Evolutionary conservation across 2,113 vertebrate genomes (phyloP).

Genomic region (Ornithorhynchus anatinus): DNA sequence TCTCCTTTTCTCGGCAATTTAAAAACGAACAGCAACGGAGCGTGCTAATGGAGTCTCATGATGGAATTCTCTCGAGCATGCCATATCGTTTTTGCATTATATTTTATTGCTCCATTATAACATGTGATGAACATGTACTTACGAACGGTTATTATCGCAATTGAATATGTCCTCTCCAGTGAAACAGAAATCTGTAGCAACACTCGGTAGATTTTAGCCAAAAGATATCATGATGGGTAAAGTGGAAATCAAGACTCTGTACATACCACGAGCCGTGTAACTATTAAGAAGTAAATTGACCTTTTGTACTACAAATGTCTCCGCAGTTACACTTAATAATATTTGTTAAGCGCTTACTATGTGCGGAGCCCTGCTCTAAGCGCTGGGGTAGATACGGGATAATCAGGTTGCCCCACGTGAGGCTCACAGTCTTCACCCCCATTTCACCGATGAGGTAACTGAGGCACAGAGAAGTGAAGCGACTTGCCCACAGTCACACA

Average conservation of each 20-base stretch:
- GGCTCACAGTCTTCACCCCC: too few relatives aligned
- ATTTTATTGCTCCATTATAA: constrained; percentile 48
- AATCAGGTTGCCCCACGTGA: too few relatives aligned
- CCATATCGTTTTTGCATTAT: constrained; percentile 41
- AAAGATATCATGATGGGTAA: constrained; percentile 23
- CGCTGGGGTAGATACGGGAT: too few relatives aligned
- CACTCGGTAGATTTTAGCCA: constrained; percentile 1
- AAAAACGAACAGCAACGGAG: constrained; percentile 34
- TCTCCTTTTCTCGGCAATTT: neutral
- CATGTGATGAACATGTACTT: constrained; percentile 21
- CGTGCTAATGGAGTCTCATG: constrained; percentile 11
- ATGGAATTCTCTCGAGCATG: constrained; percentile 39
- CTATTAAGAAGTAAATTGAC: too few relatives aligned
- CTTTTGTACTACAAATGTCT: too few relatives aligned
- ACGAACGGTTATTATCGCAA: constrained; percentile 21
- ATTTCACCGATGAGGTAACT: too few relatives aligned
- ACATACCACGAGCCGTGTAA: too few relatives aligned
- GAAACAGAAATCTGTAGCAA: constrained; percentile 10
- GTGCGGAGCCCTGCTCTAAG: too few relatives aligned
- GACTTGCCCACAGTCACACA: too few relatives aligned
- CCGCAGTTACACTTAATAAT: too few relatives aligned
- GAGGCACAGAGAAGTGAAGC: too few relatives aligned
- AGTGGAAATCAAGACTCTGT: constrained; percentile 44
- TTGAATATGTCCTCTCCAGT: constrained; percentile 10
- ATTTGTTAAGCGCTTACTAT: too few relatives aligned